Percentiles rank a stretch among this genome's conserved stretches.
phyloP scores from a whole-genome alignment of 2,113 vertebrate genomes.

The Himantopus leucocephalus region DNA sequence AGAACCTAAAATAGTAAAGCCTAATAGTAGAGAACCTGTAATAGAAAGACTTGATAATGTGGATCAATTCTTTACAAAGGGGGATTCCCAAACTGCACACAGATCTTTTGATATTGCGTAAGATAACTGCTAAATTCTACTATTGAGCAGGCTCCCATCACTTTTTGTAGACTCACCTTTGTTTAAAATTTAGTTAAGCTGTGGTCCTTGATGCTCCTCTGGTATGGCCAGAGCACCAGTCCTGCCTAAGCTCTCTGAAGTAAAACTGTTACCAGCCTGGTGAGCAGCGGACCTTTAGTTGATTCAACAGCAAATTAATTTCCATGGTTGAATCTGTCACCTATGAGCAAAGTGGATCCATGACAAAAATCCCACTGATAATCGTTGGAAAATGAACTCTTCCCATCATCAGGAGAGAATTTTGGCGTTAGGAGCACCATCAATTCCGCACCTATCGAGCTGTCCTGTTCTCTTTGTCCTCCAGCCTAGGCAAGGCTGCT shows the following conservation, averaged over 20 bases:
- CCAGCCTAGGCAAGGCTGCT: conserved; percentile 12
- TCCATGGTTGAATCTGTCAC: background rate
- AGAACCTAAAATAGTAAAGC: background rate
- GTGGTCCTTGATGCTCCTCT: background rate
- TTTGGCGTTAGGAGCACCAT: background rate
- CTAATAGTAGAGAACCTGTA: background rate
- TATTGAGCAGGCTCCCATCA: rapidly evolving
- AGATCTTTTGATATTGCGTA: background rate
- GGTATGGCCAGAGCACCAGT: background rate
- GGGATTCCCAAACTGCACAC: background rate
- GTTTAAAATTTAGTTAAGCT: background rate
- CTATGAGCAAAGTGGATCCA: background rate
- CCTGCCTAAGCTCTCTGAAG: background rate
- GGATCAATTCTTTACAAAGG: background rate
- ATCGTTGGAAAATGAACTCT: background rate
- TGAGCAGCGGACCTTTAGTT: background rate
- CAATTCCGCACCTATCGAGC: background rate
- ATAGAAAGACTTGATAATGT: background rate
- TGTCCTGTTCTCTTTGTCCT: background rate
- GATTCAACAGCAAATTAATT: background rate
- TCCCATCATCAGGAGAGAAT: background rate
- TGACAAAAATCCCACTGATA: background rate
- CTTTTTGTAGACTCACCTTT: background rate
- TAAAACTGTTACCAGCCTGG: background rate
- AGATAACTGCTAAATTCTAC: background rate